phyloP scores from a whole-genome alignment of 2,888 invertebrate genomes.

The Drosophila greeni region DNA sequence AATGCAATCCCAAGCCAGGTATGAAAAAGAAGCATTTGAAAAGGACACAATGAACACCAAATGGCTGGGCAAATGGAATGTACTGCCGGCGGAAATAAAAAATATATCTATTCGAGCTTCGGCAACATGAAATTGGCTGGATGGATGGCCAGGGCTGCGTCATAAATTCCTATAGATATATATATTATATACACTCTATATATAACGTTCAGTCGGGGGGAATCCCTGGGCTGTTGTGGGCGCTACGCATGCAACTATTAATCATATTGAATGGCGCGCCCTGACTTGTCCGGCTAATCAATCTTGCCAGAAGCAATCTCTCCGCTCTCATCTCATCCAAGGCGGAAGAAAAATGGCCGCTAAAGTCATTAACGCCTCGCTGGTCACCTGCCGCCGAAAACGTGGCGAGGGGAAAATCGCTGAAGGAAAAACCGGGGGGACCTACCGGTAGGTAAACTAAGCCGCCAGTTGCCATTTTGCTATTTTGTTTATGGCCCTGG shows the following conservation, averaged over 20 bases:
- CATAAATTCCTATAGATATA: slow-evolving; percentile 61
- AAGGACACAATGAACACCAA: slow-evolving; percentile 15
- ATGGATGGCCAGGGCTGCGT: slow-evolving; percentile 33
- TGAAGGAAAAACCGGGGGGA: slow-evolving; percentile 9
- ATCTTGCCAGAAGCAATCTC: slow-evolving; percentile 59
- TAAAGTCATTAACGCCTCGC: slow-evolving; percentile 72
- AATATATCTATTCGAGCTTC: slow-evolving; percentile 24
- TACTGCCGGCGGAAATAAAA: slow-evolving; percentile 12
- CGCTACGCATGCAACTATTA: slow-evolving; percentile 69
- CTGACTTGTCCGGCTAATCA: slow-evolving; percentile 58
- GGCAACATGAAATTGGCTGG: slow-evolving; percentile 63
- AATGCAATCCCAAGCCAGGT: slow-evolving; percentile 14
- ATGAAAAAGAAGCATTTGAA: slow-evolving; percentile 33
- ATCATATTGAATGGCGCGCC: slow-evolving; percentile 63
- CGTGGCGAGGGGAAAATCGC: slow-evolving; percentile 31
- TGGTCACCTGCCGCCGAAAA: slow-evolving; percentile 58
- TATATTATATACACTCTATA: not conserved
- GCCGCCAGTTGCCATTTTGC: slow-evolving; percentile 58
- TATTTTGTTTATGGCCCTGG: slow-evolving; percentile 66
- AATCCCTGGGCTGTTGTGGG: slow-evolving; percentile 48
- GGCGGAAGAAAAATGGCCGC: slow-evolving; percentile 64
- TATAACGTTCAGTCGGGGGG: slow-evolving; percentile 5
- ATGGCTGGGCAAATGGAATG: slow-evolving; percentile 10
- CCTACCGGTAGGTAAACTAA: slow-evolving; percentile 38
- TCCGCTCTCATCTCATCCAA: slow-evolving; percentile 27